Evolutionary conservation across 2,797 vertebrate species (phyloP).

Genomic region (Galago senegalensis): DNA sequence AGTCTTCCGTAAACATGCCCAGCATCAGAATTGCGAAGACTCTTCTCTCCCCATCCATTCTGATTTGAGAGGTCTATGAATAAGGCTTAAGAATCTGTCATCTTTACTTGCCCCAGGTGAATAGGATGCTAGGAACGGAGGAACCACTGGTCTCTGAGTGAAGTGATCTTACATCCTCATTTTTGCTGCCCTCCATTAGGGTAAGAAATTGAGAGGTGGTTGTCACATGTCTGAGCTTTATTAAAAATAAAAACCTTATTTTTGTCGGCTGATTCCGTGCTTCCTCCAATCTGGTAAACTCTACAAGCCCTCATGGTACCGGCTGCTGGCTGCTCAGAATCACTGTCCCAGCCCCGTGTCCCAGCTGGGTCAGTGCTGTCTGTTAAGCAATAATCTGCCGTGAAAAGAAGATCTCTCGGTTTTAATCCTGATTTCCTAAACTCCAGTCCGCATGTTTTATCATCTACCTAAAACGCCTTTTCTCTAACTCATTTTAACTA

Average conservation of each 20-base stretch:
- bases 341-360: no score
- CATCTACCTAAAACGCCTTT: background rate
- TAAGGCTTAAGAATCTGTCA: background rate
- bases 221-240: background rate
- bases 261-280: background rate
- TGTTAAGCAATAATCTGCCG: background rate
- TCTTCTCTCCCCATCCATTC: background rate
- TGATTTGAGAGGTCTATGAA: background rate
- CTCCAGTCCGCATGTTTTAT: background rate
- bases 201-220: background rate
- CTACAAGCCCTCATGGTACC: background rate
- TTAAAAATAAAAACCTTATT: background rate
- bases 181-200: background rate
- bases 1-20: background rate
- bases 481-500: background rate
- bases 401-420: background rate
- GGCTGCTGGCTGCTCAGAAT: rapidly evolving
- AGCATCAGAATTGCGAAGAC: background rate
- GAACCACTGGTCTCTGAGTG: background rate
- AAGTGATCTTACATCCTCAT: background rate
- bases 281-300: background rate
- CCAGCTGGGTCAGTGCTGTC: no score
- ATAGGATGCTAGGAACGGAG: background rate
- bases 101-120: background rate
- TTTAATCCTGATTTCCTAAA: background rate